These are phyloP conservation scores for Agrypnia vestita DNA, from an alignment of 1,140 invertebrate genomes.

Conservation along the genomic window DNA sequence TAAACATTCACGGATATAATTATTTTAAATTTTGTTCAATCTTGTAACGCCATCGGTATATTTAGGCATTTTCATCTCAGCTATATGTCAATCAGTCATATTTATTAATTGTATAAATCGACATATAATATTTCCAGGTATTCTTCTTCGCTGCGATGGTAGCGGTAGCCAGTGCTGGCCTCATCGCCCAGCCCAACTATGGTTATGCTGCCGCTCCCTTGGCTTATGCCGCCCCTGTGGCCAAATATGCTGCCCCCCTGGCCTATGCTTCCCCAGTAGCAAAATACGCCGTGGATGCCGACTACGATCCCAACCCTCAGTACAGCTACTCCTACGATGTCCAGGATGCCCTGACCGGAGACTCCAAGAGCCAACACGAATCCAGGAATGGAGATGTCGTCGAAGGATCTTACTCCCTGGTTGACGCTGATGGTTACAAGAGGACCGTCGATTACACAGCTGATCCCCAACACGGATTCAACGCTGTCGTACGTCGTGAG, in stretches of 20 bases:
- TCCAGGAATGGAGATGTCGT: slow-evolving; percentile 74
- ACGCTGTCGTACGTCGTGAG: slow-evolving; percentile 68
- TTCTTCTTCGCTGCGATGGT: slow-evolving; percentile 40
- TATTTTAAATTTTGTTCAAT: no score
- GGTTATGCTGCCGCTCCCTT: slow-evolving; percentile 54
- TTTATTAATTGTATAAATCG: no score
- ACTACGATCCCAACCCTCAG: slow-evolving; percentile 74
- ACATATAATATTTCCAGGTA: slow-evolving; percentile 34
- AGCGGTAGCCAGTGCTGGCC: slow-evolving; percentile 49
- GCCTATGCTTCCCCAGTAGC: slow-evolving; percentile 63
- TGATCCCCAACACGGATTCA: slow-evolving; percentile 73
- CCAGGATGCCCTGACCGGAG: slow-evolving; percentile 75
- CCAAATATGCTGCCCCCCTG: slow-evolving; percentile 66
- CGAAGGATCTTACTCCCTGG: slow-evolving; percentile 73
- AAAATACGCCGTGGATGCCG: slow-evolving; percentile 70
- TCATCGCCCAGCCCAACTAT: slow-evolving; percentile 41
- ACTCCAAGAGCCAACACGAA: slow-evolving; percentile 76
- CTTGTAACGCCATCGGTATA: no score
- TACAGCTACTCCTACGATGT: slow-evolving; percentile 75
- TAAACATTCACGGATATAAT: no score
- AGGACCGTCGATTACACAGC: slow-evolving; percentile 76
- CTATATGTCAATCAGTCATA: no score
- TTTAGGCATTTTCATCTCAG: no score
- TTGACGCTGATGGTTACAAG: slow-evolving; percentile 75
- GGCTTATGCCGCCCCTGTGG: slow-evolving; percentile 60